phyloP scores from a whole-genome alignment of 2,888 invertebrate species.

The Andrena haemorrhoa region DNA sequence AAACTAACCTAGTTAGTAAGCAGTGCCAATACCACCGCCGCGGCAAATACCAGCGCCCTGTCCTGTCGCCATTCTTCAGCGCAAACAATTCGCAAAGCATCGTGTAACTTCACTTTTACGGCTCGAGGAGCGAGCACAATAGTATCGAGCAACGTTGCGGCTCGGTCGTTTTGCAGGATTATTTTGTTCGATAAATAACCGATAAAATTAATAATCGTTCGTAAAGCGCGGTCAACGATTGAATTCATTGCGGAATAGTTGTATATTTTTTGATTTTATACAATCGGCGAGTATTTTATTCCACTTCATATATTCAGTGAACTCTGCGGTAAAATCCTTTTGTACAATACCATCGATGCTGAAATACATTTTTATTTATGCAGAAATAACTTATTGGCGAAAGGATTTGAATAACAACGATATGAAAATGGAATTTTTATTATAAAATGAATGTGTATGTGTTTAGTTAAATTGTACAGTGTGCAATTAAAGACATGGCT shows the following conservation, averaged over 20 bases:
- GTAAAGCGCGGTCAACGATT: neutral
- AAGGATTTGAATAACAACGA: neutral
- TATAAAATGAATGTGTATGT: neutral
- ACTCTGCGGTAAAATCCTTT: neutral
- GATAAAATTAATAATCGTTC: neutral
- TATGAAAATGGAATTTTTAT: neutral
- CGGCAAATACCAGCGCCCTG: conserved; percentile 4
- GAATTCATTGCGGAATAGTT: neutral
- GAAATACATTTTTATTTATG: neutral
- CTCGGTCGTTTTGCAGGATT: neutral
- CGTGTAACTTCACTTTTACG: conserved; percentile 12
- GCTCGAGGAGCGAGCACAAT: neutral
- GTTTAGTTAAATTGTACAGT: neutral
- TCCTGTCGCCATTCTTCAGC: conserved; percentile 8
- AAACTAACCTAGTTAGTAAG: conserved; percentile 45
- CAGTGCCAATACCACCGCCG: conserved; percentile 22
- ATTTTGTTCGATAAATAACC: neutral
- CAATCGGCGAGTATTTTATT: neutral
- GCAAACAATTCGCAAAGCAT: neutral
- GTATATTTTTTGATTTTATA: neutral
- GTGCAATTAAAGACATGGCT: too few relatives aligned
- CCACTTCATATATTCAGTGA: neutral
- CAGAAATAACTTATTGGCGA: neutral
- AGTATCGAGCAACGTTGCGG: neutral
- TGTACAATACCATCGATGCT: neutral